phyloP scores from a whole-genome alignment of 1,140 invertebrate species.

The Trachelipus rathkii region DNA sequence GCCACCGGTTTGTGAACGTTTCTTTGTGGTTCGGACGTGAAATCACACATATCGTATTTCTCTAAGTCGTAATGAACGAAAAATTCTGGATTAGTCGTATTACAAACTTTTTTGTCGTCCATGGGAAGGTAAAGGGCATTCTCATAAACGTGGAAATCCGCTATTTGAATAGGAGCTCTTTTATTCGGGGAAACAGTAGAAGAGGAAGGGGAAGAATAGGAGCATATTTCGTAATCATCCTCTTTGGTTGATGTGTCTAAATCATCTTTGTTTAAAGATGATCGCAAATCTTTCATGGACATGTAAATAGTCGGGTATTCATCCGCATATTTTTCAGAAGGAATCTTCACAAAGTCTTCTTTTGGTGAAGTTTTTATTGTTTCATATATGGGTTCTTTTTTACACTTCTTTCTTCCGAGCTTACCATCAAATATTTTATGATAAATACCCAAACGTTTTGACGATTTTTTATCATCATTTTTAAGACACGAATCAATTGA shows the following conservation, averaged over 20 bases:
- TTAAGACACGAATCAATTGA: not conserved
- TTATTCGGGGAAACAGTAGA: conserved; percentile 20
- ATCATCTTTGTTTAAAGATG: conserved; percentile 5
- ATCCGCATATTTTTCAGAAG: conserved; percentile 23
- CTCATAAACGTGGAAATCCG: conserved; percentile 29
- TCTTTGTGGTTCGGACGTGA: conserved; percentile 35
- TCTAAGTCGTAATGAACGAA: conserved; percentile 27
- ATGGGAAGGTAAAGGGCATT: conserved; percentile 41
- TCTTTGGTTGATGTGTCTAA: not conserved
- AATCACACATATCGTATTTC: conserved; percentile 27
- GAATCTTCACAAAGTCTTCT: conserved; percentile 14
- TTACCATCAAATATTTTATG: conserved; percentile 17
- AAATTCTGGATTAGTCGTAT: conserved; percentile 28
- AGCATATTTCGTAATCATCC: not conserved
- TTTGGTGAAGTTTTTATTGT: conserved; percentile 24
- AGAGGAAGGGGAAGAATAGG: conserved; percentile 12
- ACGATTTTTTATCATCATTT: not conserved
- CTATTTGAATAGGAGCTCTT: not conserved
- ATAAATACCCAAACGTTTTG: not conserved
- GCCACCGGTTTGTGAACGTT: conserved; percentile 38
- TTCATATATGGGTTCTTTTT: conserved; percentile 34
- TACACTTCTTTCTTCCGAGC: conserved; percentile 14
- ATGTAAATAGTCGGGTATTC: conserved; percentile 32
- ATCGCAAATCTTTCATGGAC: conserved; percentile 38
- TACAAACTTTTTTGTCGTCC: conserved; percentile 23